These are phyloP conservation scores for Babyrousa celebensis DNA, from an alignment of 2,797 vertebrate species.

Conservation along the genomic window DNA sequence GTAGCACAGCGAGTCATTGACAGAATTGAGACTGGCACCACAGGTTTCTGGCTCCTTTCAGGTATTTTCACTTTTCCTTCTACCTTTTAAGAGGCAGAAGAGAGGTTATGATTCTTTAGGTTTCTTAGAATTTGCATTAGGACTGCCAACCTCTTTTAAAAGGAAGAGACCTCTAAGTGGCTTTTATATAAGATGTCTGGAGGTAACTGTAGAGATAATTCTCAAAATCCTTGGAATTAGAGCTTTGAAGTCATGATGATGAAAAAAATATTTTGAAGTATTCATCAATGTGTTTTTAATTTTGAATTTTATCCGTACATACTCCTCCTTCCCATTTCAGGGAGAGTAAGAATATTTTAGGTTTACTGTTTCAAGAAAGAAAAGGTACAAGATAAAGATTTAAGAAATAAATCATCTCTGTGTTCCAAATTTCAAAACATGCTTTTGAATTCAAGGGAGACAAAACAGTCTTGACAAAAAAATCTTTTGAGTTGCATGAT, in stretches of 20 bases:
- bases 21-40: background rate
- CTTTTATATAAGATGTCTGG: background rate
- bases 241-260: background rate
- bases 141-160: conserved; percentile 9
- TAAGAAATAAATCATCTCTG: background rate
- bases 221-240: conserved; percentile 37
- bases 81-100: background rate
- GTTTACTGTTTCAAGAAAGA: background rate
- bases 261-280: conserved; percentile 39
- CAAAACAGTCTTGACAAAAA: background rate
- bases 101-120: background rate
- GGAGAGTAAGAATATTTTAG: background rate
- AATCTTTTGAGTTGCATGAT: background rate
- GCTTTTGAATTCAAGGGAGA: conserved; percentile 47
- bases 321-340: background rate
- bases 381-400: background rate
- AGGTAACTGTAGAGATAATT: background rate
- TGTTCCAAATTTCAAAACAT: conserved; percentile 25
- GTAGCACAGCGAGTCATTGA: background rate
- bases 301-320: background rate
- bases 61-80: conserved; percentile 17
- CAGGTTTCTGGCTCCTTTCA: background rate
- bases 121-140: conserved; percentile 49
- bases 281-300: background rate
- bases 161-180: background rate